Conservation (phyloP, 2,797 vertebrate genomes). For the Lophius americanus region DNA sequence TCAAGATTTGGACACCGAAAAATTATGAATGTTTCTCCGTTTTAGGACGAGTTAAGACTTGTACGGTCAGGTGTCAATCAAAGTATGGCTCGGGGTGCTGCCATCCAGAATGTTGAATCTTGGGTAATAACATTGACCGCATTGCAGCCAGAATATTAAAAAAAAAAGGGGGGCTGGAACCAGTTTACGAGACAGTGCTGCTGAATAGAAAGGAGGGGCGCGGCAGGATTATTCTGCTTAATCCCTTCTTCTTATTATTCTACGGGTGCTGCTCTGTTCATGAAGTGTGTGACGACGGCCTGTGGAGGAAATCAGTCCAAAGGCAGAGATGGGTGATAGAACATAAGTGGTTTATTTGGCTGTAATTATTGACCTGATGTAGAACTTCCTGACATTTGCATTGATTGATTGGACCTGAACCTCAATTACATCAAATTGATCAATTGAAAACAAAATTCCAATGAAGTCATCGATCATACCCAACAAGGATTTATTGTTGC, state of each 20-base stretch:
- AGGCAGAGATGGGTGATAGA: slow-evolving; percentile 51
- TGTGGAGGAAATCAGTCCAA: slow-evolving; percentile 46
- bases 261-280: not conserved
- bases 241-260: slow-evolving; percentile 34
- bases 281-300: no score
- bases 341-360: slow-evolving; percentile 76
- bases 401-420: slow-evolving; percentile 69
- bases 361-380: slow-evolving; percentile 73
- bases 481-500: slow-evolving; percentile 72
- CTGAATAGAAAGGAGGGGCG: slow-evolving; percentile 28
- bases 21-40: not conserved
- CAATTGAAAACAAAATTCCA: slow-evolving; percentile 63
- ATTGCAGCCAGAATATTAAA: slow-evolving; percentile 45
- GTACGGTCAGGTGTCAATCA: slow-evolving; percentile 37
- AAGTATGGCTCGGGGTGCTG: slow-evolving; percentile 28
- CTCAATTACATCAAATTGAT: slow-evolving; percentile 66
- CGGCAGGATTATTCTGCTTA: slow-evolving; percentile 20
- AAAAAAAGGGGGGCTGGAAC: slow-evolving; percentile 25
- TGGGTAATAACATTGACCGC: slow-evolving; percentile 46
- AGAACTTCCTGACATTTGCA: slow-evolving; percentile 73
- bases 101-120: slow-evolving; percentile 33
- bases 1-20: no score
- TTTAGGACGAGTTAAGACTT: not conserved
- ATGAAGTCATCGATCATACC: slow-evolving; percentile 44
- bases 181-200: slow-evolving; percentile 19